Evolutionary conservation across 2,888 invertebrate species (phyloP).

Genomic region (Catocala nupta): DNA sequence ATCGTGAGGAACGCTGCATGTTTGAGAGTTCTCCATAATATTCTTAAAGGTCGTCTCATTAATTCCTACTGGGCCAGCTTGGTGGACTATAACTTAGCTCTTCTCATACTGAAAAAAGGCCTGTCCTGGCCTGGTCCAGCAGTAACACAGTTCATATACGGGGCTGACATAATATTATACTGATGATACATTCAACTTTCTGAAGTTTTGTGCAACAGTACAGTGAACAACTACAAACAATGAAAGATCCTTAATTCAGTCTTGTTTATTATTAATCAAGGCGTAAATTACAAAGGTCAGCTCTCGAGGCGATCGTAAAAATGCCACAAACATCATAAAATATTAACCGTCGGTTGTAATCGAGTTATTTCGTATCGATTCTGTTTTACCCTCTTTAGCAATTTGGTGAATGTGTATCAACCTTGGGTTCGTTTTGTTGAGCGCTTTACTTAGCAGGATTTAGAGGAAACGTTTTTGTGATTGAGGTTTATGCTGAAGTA

Average conservation of each 20-base stretch:
- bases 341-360: conserved; percentile 19
- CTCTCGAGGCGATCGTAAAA: conserved; percentile 8
- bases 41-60: no score
- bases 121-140: no score
- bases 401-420: not conserved
- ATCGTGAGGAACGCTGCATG: no score
- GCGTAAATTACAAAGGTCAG: conserved; percentile 9
- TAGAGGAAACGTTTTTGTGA: not conserved
- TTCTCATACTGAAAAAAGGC: no score
- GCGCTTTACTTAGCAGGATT: not conserved
- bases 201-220: no score
- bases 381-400: not conserved
- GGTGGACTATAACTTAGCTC: no score
- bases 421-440: not conserved
- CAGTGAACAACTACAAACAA: not conserved
- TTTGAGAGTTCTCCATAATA: no score
- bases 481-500: not conserved
- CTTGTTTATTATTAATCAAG: conserved; percentile 9
- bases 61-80: no score
- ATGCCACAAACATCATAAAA: conserved; percentile 18
- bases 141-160: no score
- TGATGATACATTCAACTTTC: no score
- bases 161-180: no score
- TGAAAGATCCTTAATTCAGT: not conserved
- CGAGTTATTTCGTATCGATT: conserved; percentile 11